Evolutionary conservation across 2,113 vertebrate species (phyloP), one percentile per base, ranked within the genome.

Genomic region (Bubalus kerabau): DNA sequence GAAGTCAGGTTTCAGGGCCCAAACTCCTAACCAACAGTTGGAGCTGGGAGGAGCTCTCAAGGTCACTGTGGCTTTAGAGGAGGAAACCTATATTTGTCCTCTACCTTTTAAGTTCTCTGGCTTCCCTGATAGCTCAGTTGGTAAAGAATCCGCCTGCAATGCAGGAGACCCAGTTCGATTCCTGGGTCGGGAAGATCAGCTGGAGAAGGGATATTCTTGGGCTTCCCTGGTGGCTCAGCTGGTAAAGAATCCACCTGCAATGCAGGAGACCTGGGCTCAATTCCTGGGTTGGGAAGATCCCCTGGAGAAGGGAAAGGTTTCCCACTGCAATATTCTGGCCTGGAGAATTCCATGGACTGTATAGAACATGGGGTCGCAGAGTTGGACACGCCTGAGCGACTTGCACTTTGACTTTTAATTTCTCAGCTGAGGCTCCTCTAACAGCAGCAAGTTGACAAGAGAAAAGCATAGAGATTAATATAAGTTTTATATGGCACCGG

Each of bases 301-400:
- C 67, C 10, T 24, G 21, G 36, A 74, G 36, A 40, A 74, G n/a
- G 5, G 67, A 23, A 40, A 23, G 67, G 67, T 36, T 40, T 40
- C n/a, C n/a, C 67, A 21, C 67, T 59, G 23, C 57, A 59, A 23
- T 59, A 26, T 59, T 59, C 57, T 13, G 36, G n/a, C 67, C 67
- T 74, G 36, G 67, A 74, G n/a, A 40, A 74, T 74, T 40, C n/a
- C n/a, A 71, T 12, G 67, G 67, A 36, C 67, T 36, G 1, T 23
- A 40, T 23, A 71, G n/a, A 36, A 21, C 19, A 23, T 23, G 67
- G 10, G 67, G 67, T 71, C n/a, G 0, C 67, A 71, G 67, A 74
- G 67, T 24, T 1, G 1, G 67, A 23, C 10, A 21, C 0, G 0
- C 6, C 19, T 24, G 67, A 74, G 36, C 1, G 2, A 74, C 67